Conservation (phyloP, 1,140 invertebrate genomes). For the Drosophila cardini region DNA sequence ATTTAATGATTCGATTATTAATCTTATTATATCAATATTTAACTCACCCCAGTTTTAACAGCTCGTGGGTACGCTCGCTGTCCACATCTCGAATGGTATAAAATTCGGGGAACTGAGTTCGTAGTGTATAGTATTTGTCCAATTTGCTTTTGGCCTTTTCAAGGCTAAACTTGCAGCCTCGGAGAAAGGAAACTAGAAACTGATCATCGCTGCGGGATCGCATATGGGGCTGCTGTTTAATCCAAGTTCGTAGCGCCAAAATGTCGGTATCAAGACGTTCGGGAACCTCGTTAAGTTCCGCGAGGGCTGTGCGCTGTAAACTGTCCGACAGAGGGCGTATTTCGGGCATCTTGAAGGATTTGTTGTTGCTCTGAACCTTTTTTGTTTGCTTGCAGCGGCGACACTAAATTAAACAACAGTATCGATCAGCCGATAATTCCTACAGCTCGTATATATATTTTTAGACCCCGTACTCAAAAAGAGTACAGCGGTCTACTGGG, state of each 20-base stretch:
- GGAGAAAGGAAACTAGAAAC: constrained; percentile 87
- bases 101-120: constrained; percentile 86
- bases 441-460: neutral
- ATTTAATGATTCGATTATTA: neutral
- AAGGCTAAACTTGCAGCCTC: constrained; percentile 89
- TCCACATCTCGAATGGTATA: constrained; percentile 79
- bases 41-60: constrained; percentile 49
- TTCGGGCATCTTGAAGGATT: constrained; percentile 31
- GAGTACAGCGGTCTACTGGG: too few species aligned
- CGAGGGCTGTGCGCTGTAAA: constrained; percentile 81
- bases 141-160: constrained; percentile 88
- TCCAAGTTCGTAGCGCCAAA: constrained; percentile 86
- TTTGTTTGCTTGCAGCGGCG: neutral
- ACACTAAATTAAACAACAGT: constrained; percentile 12
- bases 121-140: constrained; percentile 87
- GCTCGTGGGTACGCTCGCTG: constrained; percentile 35
- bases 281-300: constrained; percentile 87
- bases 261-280: constrained; percentile 86
- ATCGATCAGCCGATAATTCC: constrained; percentile 1
- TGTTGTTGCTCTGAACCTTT: constrained; percentile 1
- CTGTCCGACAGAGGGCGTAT: constrained; percentile 72
- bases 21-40: neutral
- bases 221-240: constrained; percentile 87
- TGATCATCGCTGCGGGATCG: constrained; percentile 86
- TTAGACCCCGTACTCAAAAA: too few species aligned